Conservation (phyloP, 2,888 invertebrate species). For the Cordylochernes scorpioides region DNA sequence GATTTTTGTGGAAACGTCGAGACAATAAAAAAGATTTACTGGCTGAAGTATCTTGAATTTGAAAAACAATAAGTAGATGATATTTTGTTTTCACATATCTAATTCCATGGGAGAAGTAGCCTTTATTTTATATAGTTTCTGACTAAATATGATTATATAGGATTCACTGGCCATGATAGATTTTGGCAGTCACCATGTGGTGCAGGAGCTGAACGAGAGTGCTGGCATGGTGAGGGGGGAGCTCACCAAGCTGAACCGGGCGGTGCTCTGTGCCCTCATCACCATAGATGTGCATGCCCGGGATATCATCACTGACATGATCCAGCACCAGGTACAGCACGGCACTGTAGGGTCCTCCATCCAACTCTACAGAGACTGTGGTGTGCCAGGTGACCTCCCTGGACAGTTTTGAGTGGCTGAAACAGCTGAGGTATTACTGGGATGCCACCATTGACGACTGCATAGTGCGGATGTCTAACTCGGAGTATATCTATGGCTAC, state of each 20-base stretch:
- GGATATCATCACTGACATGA: background rate
- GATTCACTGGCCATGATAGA: too few species aligned
- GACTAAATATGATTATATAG: too few species aligned
- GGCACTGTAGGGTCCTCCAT: too few species aligned
- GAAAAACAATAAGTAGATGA: too few species aligned
- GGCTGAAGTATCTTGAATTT: too few species aligned
- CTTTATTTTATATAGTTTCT: too few species aligned
- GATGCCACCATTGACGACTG: conserved; percentile 45
- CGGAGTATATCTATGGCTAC: conserved; percentile 22
- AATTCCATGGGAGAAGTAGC: too few species aligned
- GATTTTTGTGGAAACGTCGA: too few species aligned
- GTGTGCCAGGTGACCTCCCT: conserved; percentile 24
- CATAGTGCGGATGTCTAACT: conserved; percentile 31
- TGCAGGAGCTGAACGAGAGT: background rate
- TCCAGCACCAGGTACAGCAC: background rate
- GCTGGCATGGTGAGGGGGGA: background rate
- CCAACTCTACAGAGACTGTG: too few species aligned
- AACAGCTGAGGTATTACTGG: conserved; percentile 41
- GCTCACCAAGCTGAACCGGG: background rate
- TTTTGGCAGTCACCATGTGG: too few species aligned
- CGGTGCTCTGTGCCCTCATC: background rate
- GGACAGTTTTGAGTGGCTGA: conserved; percentile 43
- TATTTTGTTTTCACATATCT: too few species aligned
- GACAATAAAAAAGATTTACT: too few species aligned
- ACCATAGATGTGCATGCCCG: background rate